These are phyloP conservation scores for Bucorvus abyssinicus DNA, from an alignment of 2,797 vertebrate genomes.

Conservation along the genomic window DNA sequence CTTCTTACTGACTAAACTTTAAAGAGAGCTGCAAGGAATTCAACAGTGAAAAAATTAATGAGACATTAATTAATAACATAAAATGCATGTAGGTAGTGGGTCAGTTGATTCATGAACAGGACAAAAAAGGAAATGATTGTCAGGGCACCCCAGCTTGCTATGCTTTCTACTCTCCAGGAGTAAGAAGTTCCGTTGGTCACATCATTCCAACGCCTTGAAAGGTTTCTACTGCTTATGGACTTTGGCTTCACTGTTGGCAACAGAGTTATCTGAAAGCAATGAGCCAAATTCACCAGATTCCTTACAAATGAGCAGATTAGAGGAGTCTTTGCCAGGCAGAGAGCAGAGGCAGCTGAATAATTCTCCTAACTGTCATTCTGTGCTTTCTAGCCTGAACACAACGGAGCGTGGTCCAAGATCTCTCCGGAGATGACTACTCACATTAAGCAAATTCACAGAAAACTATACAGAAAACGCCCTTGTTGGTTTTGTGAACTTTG, in stretches of 20 bases:
- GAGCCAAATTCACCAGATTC: neutral
- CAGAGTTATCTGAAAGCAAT: neutral
- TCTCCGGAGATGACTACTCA: neutral
- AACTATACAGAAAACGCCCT: neutral
- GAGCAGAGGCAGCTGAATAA: neutral
- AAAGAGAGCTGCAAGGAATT: slow-evolving; percentile 67
- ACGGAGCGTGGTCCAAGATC: accelerated
- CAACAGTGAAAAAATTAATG: slow-evolving; percentile 68
- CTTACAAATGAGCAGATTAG: neutral
- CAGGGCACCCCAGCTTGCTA: neutral
- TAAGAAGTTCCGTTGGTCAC: neutral
- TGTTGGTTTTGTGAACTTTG: neutral
- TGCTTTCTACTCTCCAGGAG: neutral
- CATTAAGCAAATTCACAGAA: neutral
- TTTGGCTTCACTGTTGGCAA: neutral
- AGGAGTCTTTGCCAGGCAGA: neutral
- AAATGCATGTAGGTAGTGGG: neutral
- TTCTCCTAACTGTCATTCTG: neutral
- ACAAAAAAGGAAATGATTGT: neutral
- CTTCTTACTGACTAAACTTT: slow-evolving; percentile 78
- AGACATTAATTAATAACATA: slow-evolving; percentile 47
- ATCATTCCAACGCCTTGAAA: neutral
- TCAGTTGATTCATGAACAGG: neutral
- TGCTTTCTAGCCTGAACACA: neutral
- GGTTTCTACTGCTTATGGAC: neutral